Evolutionary conservation across 2,113 vertebrate genomes (phyloP).

Genomic region (Nycticebus coucang): DNA sequence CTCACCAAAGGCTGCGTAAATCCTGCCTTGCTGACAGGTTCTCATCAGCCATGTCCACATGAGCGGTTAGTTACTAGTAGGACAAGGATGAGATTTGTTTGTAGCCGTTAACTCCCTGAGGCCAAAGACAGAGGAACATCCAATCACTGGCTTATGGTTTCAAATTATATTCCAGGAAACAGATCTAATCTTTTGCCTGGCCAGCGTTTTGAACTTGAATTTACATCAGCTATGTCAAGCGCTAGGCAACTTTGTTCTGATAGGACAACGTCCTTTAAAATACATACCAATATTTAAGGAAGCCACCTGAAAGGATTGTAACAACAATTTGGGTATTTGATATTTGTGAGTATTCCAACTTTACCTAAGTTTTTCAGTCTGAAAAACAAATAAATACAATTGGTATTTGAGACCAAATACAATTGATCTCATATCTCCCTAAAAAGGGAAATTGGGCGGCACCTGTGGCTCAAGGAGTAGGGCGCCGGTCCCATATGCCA

Average conservation of each 20-base stretch:
- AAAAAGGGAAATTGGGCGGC: background rate
- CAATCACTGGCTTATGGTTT: background rate
- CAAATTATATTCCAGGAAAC: slow-evolving; percentile 63
- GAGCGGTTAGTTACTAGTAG: slow-evolving; percentile 60
- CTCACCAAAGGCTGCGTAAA: background rate
- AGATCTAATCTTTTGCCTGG: slow-evolving; percentile 19
- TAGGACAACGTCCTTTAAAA: background rate
- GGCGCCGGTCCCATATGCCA: too few species aligned
- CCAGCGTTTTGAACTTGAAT: background rate
- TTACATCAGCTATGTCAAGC: background rate
- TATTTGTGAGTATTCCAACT: background rate
- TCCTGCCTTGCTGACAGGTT: background rate
- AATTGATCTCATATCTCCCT: background rate
- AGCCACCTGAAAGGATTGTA: background rate
- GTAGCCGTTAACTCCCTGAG: slow-evolving; percentile 11
- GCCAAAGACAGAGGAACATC: slow-evolving; percentile 27
- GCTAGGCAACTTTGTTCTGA: background rate
- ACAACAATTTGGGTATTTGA: background rate
- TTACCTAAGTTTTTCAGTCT: background rate
- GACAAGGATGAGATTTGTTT: slow-evolving; percentile 77
- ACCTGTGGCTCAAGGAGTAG: too few species aligned
- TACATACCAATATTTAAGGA: background rate
- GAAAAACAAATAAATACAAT: background rate
- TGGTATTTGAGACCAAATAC: too few species aligned
- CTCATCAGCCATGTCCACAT: too few species aligned